Conservation (phyloP, 2,797 vertebrate genomes). For the Rhinella marina region DNA sequence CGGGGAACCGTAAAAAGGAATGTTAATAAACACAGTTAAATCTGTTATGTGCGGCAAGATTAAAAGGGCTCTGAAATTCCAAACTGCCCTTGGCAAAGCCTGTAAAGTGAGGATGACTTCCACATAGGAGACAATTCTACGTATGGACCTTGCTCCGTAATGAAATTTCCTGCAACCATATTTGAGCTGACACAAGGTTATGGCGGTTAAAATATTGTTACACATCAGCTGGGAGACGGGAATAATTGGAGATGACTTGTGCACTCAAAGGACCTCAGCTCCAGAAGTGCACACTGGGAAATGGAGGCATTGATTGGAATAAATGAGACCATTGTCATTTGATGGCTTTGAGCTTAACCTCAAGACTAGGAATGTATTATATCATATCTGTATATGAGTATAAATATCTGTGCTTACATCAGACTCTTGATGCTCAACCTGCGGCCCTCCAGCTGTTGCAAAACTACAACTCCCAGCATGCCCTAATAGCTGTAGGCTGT, state of each 20-base stretch:
- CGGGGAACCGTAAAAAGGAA: slow-evolving; percentile 60
- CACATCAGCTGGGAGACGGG: not conserved
- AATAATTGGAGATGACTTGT: slow-evolving; percentile 7
- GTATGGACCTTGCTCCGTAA: not conserved
- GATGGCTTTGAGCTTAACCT: not conserved
- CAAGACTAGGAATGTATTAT: not conserved
- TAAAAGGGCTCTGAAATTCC: slow-evolving; percentile 55
- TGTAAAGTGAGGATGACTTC: slow-evolving; percentile 23
- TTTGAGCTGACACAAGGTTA: slow-evolving; percentile 43
- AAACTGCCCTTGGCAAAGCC: slow-evolving; percentile 54
- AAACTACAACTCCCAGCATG: no score
- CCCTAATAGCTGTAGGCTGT: no score
- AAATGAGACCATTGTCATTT: not conserved
- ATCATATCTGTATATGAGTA: not conserved
- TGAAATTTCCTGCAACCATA: not conserved
- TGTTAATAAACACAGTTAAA: slow-evolving; percentile 61
- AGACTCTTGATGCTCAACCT: no score
- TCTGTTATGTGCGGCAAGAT: slow-evolving; percentile 40
- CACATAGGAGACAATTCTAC: not conserved
- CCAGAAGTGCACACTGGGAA: not conserved
- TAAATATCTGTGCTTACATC: no score
- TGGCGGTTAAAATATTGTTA: slow-evolving; percentile 22
- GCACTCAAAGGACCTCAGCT: slow-evolving; percentile 19
- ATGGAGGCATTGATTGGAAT: not conserved
- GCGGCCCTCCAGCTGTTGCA: no score